These are phyloP conservation scores for Pelagia noctiluca DNA, from an alignment of 30 jellyfish, hydroid and myxozoan genomes.

Conservation along the genomic window DNA sequence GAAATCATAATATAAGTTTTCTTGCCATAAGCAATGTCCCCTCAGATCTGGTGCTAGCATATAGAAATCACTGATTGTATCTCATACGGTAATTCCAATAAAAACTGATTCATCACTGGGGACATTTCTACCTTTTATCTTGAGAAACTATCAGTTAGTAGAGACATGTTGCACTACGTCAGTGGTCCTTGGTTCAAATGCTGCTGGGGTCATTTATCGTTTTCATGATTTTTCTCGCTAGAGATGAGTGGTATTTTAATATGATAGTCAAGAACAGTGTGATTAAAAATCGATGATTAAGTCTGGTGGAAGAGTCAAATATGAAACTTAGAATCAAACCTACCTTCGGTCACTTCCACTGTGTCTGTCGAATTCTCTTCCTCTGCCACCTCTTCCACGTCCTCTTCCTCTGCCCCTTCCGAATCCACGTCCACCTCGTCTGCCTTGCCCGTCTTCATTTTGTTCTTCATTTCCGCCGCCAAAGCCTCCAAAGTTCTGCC, in stretches of 20 bases:
- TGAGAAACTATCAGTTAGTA: too few species aligned
- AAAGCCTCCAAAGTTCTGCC: conserved; percentile 52
- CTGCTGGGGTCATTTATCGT: too few species aligned
- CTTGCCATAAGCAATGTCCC: too few species aligned
- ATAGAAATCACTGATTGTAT: too few species aligned
- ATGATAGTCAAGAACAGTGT: not conserved
- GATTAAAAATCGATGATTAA: not conserved
- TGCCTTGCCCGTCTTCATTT: conserved; percentile 42
- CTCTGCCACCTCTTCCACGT: conserved; percentile 89
- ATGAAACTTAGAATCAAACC: not conserved
- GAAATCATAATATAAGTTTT: too few species aligned
- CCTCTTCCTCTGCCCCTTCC: conserved; percentile 93
- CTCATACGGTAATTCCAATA: too few species aligned
- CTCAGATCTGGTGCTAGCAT: too few species aligned
- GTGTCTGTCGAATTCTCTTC: conserved; percentile 97
- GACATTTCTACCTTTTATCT: too few species aligned
- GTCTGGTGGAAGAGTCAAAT: not conserved
- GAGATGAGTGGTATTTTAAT: not conserved
- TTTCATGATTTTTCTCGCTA: too few species aligned
- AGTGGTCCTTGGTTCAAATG: too few species aligned
- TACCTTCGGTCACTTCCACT: conserved; percentile 99
- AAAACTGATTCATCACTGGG: too few species aligned
- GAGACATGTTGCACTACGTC: too few species aligned
- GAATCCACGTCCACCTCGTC: conserved; percentile 43
- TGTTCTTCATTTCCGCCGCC: conserved; percentile 43